These are phyloP conservation scores for Drosophila anceps DNA, from an alignment of 2,888 invertebrate species.

Conservation along the genomic window DNA sequence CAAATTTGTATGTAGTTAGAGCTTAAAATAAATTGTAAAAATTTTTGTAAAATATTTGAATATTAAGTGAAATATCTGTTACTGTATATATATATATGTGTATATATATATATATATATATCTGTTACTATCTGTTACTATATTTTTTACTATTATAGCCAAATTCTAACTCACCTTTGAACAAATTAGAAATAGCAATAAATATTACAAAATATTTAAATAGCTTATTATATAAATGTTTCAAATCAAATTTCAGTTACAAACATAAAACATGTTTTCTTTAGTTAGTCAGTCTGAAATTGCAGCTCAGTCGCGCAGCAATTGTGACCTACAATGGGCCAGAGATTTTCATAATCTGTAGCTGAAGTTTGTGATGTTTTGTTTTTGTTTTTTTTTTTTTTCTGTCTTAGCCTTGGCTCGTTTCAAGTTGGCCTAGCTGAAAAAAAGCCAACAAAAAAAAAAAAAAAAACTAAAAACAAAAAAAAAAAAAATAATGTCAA, in stretches of 20 bases:
- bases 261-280: background rate
- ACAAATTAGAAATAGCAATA: background rate
- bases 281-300: background rate
- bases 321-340: conserved; percentile 39
- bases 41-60: background rate
- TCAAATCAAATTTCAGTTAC: background rate
- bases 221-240: background rate
- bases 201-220: background rate
- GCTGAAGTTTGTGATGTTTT: conserved; percentile 13
- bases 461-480: conserved; percentile 20
- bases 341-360: conserved; percentile 28
- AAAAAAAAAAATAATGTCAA: conserved; percentile 48
- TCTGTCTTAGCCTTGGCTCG: conserved; percentile 42
- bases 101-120: no score
- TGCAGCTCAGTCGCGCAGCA: background rate
- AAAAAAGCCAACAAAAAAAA: background rate
- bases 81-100: no score
- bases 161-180: background rate
- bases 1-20: no score
- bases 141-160: background rate
- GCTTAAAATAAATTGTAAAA: background rate
- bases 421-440: conserved; percentile 30
- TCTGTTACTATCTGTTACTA: no score
- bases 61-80: no score
- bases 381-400: background rate